Evolutionary conservation across 2,797 vertebrate genomes (phyloP).

Genomic region (Buceros bicornis): DNA sequence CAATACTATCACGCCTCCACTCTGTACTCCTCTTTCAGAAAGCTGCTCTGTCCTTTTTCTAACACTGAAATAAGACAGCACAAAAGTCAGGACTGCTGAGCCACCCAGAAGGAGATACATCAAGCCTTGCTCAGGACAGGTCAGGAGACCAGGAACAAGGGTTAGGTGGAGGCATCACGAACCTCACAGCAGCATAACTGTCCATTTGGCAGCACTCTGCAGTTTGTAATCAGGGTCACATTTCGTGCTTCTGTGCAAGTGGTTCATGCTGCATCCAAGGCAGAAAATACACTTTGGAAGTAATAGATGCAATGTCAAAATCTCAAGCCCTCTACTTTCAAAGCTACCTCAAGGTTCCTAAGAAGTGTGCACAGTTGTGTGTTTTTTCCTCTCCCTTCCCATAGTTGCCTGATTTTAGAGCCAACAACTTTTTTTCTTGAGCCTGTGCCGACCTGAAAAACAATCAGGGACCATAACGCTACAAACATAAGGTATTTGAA

Average conservation of each 20-base stretch:
- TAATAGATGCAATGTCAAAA: not conserved
- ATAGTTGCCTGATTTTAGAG: not conserved
- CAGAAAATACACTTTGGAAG: not conserved
- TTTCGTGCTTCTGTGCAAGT: not conserved
- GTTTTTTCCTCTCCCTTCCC: not conserved
- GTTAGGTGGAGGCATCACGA: not conserved
- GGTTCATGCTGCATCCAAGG: not conserved
- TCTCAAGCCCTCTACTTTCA: not conserved
- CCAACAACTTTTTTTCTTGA: not conserved
- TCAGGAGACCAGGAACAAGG: not conserved
- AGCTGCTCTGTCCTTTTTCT: not conserved
- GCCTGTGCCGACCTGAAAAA: not conserved
- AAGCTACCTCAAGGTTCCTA: not conserved
- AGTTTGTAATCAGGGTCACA: not conserved
- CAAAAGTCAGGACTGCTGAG: not conserved
- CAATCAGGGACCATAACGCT: not conserved
- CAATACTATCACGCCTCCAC: not conserved
- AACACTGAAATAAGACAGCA: not conserved
- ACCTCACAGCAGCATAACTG: rapidly evolving
- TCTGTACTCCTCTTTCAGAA: not conserved
- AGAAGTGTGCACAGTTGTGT: not conserved
- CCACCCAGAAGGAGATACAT: not conserved
- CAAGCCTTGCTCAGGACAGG: not conserved
- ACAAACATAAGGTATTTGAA: not conserved
- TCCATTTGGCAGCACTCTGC: not conserved